These are phyloP conservation scores for Coptodon bakossiorum DNA, from an alignment of 2,113 vertebrate genomes.

Conservation along the genomic window DNA sequence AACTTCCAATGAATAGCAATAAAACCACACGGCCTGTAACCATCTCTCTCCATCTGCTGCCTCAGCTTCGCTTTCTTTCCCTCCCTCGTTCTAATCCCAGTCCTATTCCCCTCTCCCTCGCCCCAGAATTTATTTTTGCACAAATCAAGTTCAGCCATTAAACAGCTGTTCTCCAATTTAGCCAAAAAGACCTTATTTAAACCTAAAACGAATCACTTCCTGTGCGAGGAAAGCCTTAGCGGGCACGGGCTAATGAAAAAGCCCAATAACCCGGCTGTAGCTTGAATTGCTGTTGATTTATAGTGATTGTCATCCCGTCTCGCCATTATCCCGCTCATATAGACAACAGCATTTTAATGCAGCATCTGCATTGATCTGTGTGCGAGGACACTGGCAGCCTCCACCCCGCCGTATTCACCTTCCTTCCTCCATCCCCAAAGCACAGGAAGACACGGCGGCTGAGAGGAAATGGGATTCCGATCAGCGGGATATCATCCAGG, in stretches of 20 bases:
- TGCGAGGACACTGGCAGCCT: conserved; percentile 13
- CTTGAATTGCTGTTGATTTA: conserved; percentile 30
- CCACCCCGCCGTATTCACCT: conserved; percentile 9
- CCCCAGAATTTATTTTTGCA: neutral
- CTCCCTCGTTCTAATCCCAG: neutral
- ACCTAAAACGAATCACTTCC: neutral
- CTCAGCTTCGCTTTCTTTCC: neutral
- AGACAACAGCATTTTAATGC: conserved; percentile 7
- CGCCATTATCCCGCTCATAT: neutral
- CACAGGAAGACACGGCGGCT: conserved; percentile 47
- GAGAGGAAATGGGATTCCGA: conserved; percentile 67
- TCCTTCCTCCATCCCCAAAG: neutral
- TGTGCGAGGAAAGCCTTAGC: neutral
- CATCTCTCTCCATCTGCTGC: conserved; percentile 4
- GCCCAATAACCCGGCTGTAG: neutral
- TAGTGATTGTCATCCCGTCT: conserved; percentile 10
- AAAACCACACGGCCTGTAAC: conserved; percentile 44
- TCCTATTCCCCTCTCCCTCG: neutral
- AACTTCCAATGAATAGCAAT: conserved; percentile 66
- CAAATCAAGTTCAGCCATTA: neutral
- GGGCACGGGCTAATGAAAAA: neutral
- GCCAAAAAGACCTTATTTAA: neutral
- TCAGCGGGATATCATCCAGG: conserved; percentile 59
- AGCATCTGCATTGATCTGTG: conserved; percentile 49
- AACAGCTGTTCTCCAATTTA: neutral